Conservation (phyloP, 2,113 vertebrate species). For the Fulmarus glacialis region DNA sequence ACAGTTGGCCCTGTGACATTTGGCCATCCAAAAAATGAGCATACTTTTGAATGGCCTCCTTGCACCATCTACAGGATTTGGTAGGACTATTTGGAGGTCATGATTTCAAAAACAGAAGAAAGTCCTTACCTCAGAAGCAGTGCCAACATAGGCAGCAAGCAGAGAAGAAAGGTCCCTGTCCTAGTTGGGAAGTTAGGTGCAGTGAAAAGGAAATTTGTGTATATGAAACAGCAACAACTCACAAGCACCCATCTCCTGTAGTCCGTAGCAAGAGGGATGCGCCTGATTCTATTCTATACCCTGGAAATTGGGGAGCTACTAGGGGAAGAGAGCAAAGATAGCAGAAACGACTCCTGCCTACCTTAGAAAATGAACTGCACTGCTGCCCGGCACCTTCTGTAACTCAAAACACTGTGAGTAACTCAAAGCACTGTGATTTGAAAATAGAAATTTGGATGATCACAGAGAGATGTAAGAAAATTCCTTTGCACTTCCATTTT, state of each 20-base stretch:
- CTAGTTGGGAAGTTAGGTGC: neutral
- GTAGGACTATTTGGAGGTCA: conserved; percentile 8
- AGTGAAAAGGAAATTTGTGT: neutral
- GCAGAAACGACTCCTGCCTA: neutral
- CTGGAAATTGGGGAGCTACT: neutral
- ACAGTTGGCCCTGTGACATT: neutral
- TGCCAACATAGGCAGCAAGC: neutral
- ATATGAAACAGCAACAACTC: neutral
- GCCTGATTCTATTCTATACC: neutral
- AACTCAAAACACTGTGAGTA: neutral
- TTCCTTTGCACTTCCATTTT: neutral
- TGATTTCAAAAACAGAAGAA: neutral
- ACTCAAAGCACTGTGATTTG: neutral
- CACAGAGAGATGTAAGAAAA: neutral
- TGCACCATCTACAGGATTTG: conserved; percentile 36
- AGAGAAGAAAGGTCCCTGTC: conserved; percentile 11
- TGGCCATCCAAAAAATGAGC: neutral
- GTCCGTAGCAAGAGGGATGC: neutral
- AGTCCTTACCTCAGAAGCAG: neutral
- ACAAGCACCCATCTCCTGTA: neutral
- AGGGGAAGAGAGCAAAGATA: neutral
- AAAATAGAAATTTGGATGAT: neutral
- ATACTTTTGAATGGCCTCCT: conserved; percentile 6
- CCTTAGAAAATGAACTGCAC: neutral
- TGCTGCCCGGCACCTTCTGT: neutral